Evolutionary conservation across 2,888 invertebrate genomes (phyloP), one percentile per base, ranked within the genome.

Genomic region (Drosophila colorata): DNA sequence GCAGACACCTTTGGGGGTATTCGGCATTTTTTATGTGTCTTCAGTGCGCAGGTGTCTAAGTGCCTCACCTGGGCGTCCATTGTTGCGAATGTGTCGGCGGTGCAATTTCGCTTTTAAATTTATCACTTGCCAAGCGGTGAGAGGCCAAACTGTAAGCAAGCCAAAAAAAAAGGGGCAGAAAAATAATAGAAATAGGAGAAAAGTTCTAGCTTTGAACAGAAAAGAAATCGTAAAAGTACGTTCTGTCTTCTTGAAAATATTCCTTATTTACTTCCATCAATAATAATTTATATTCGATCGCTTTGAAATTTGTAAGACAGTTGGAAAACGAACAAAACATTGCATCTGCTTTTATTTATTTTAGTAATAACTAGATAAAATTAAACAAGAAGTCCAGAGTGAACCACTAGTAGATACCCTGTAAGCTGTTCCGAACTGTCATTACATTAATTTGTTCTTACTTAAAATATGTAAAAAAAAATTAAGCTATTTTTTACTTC

Each of bases 81-180:
- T 69, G 41, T 56, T 56, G 71, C 9, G 57, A 71, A 64, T 61
- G 59, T 77, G 79, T 68, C 55, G 53, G 63, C 49, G 46, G 56
- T 72, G 61, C 67, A 59, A 69, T 79, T 78, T 57, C 35, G 18
- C 61, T 69, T 48, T 69, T 31, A 68, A 77, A 77, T 78, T 78
- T 78, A 76, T 78, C 55, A 55, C 55, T 61, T 63, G 67, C 14
- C 53, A 23, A 14, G 28, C 8, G 28, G 28, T 28, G 28, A 23
- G 44, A 71, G 16, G 31, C 31, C 40, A 53, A 23, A 37, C 48
- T 33, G 56, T 55, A 58, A 56, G 60, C 44, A 49, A 38, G 55
- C 35, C 56, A 46, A 43, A 64, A 55, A 48, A 35, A 31, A n/a
- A n/a, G 56, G 28, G 31, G 16, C 35, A 14, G 9, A 40, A 8